Conservation (phyloP, 2,113 vertebrate genomes). For the Grammomys dolichurus region DNA sequence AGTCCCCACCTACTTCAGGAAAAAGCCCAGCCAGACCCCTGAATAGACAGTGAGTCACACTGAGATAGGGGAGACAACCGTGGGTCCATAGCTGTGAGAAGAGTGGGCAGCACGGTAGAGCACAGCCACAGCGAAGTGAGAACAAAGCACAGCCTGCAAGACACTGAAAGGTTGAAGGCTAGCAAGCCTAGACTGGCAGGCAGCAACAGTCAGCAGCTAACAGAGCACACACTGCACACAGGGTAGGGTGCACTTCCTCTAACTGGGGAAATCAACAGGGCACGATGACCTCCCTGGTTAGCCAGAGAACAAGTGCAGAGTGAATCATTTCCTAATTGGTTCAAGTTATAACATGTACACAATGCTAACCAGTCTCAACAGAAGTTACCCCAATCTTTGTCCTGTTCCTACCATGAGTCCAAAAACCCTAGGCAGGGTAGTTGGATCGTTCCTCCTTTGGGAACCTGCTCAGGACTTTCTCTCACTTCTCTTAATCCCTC, state of each 20-base stretch:
- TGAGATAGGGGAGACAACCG: neutral
- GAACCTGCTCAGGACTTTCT: neutral
- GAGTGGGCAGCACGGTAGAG: neutral
- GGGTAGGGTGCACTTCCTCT: neutral
- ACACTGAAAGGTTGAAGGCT: neutral
- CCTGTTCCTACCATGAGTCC: neutral
- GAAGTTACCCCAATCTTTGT: neutral
- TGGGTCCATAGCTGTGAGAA: neutral
- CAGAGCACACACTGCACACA: neutral
- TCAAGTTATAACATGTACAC: neutral
- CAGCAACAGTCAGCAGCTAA: neutral
- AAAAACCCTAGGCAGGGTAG: neutral
- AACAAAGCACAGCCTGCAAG: neutral
- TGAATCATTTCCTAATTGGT: neutral
- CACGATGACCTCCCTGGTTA: neutral
- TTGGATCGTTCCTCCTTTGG: neutral
- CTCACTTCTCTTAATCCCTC: neutral
- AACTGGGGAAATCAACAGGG: neutral
- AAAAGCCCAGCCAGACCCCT: neutral
- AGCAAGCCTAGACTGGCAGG: neutral
- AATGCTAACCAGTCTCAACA: neutral
- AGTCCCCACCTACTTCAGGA: neutral
- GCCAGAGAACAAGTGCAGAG: neutral
- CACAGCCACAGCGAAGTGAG: neutral
- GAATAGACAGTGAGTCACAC: too few relatives aligned